These are phyloP conservation scores for Austrofundulus limnaeus DNA, from an alignment of 2,113 vertebrate genomes.

Conservation along the genomic window DNA sequence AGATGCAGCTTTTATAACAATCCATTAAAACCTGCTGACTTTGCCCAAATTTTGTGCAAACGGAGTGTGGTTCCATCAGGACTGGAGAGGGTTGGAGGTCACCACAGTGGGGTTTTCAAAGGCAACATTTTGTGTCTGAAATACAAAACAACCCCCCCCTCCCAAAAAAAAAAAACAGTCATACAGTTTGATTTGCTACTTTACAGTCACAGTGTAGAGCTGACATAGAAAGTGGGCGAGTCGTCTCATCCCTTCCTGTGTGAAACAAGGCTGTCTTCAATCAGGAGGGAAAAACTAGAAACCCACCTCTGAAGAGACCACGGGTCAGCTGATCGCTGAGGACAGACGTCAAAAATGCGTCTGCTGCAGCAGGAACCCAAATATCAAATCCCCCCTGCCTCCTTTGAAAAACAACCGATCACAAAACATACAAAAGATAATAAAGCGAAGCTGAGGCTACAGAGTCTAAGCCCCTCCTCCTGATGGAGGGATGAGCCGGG, in stretches of 20 bases:
- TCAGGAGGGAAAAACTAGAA: no score
- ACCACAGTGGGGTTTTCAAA: conserved; percentile 76
- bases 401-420: no score
- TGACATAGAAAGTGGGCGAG: conserved; percentile 47
- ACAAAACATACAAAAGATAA: no score
- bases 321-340: no score
- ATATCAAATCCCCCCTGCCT: no score
- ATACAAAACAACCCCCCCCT: neutral
- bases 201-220: conserved; percentile 86
- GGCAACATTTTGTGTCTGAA: conserved; percentile 80
- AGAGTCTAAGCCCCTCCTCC: conserved; percentile 31
- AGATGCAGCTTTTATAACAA: neutral
- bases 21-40: conserved; percentile 35
- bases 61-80: conserved; percentile 45
- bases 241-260: conserved; percentile 42
- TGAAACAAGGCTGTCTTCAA: no score
- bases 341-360: no score
- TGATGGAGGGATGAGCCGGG: conserved; percentile 4
- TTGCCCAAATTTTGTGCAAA: conserved; percentile 63
- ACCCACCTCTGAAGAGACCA: no score
- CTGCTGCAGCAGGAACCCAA: no score
- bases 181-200: conserved; percentile 45
- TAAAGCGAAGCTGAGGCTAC: conserved; percentile 62
- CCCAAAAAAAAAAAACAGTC: conserved; percentile 12
- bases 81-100: conserved; percentile 72